phyloP scores from a whole-genome alignment of 2,888 invertebrate species.

The Caradrina clavipalpis region DNA sequence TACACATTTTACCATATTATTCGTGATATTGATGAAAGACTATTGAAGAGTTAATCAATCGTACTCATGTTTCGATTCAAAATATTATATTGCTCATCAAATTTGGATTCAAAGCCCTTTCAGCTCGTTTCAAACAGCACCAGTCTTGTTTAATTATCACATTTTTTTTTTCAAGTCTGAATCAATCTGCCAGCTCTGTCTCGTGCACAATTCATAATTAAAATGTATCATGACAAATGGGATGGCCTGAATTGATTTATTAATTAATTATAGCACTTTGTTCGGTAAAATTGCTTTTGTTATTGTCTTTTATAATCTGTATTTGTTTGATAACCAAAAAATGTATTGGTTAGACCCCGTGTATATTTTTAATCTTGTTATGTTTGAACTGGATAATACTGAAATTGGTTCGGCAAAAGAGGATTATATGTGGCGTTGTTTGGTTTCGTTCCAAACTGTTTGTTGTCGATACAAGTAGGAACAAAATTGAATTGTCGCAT shows the following conservation, averaged over 20 bases:
- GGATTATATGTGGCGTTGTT: conserved; percentile 27
- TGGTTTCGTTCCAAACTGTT: conserved; percentile 29
- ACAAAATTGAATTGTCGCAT: not conserved
- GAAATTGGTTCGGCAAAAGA: conserved; percentile 33
- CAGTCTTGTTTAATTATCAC: not conserved
- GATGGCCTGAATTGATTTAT: conserved; percentile 30
- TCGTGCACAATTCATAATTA: conserved; percentile 25
- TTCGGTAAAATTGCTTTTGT: conserved; percentile 13
- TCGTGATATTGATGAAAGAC: not conserved
- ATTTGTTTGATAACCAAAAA: conserved; percentile 7
- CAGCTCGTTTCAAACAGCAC: not conserved
- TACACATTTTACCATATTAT: too few species aligned
- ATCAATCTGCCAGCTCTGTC: not conserved
- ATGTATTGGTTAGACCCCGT: conserved; percentile 1
- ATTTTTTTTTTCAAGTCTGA: not conserved
- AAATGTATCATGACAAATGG: conserved; percentile 32
- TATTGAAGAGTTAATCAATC: too few species aligned
- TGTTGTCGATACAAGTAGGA: conserved; percentile 3
- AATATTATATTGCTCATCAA: too few species aligned
- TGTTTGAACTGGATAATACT: conserved; percentile 31
- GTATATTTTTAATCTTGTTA: conserved; percentile 8
- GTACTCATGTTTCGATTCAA: too few species aligned
- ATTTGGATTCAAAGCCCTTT: too few species aligned
- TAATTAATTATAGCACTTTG: conserved; percentile 30
- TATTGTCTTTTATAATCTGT: conserved; percentile 6